Conservation (phyloP, 92 coral and sea anemone species). For the Epizoanthus stellaris region DNA sequence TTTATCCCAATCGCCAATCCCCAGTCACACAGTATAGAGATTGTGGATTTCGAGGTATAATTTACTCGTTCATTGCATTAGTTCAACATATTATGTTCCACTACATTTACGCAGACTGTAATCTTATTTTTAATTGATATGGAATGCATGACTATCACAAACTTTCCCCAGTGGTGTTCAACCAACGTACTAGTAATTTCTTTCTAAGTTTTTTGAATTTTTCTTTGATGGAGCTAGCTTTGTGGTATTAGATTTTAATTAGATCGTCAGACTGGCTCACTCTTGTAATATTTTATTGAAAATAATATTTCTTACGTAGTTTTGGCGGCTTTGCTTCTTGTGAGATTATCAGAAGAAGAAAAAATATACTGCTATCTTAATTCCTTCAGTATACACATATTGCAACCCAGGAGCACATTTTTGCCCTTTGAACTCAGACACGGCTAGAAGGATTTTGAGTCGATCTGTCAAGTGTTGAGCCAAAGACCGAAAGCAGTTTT, state of each 20-base stretch:
- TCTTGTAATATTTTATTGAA: constrained; percentile 6
- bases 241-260: constrained; percentile 28
- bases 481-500: constrained; percentile 1
- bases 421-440: constrained; percentile 18
- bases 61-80: constrained; percentile 13
- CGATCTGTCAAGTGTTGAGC: constrained; percentile 5
- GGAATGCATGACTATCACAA: constrained; percentile 22
- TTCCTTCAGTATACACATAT: background rate
- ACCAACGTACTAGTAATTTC: background rate
- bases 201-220: too few species aligned
- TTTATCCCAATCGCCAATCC: constrained; percentile 57
- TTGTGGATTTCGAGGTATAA: background rate
- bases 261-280: background rate
- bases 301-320: background rate
- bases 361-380: background rate
- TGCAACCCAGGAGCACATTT: constrained; percentile 20
- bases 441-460: background rate
- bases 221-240: too few species aligned
- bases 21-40: constrained; percentile 16
- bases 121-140: background rate
- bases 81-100: constrained; percentile 10
- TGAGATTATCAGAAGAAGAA: background rate
- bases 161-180: background rate
- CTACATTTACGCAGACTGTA: background rate
- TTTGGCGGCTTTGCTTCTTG: background rate